These are phyloP conservation scores for Calycopis cecrops DNA, from an alignment of 1,140 invertebrate species.

Conservation along the genomic window DNA sequence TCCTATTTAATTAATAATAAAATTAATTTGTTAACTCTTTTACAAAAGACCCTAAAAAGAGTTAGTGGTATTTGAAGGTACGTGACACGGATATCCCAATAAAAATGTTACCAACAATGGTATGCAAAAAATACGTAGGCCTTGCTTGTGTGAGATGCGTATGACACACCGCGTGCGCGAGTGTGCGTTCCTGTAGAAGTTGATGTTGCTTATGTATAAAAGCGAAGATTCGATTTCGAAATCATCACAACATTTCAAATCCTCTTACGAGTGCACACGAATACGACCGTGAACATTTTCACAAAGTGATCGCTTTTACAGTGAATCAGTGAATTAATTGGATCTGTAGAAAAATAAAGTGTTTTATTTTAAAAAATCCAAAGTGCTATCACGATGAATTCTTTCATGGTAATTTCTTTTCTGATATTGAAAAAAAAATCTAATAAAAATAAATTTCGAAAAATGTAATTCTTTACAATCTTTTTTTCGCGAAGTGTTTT, in stretches of 20 bases:
- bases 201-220: slow-evolving; percentile 73
- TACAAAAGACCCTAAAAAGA: no score
- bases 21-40: no score
- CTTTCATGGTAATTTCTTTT: slow-evolving; percentile 42
- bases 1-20: no score
- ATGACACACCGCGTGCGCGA: slow-evolving; percentile 28
- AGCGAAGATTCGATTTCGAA: slow-evolving; percentile 70
- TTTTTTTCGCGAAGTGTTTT: no score
- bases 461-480: no score
- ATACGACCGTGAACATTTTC: slow-evolving; percentile 54
- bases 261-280: slow-evolving; percentile 61
- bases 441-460: no score
- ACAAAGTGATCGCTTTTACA: slow-evolving; percentile 49
- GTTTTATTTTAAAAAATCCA: slow-evolving; percentile 28
- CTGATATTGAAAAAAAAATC: neutral
- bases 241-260: slow-evolving; percentile 70
- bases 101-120: slow-evolving; percentile 48
- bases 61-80: slow-evolving; percentile 2
- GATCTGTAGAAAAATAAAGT: slow-evolving; percentile 46
- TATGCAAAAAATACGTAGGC: slow-evolving; percentile 53
- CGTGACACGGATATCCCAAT: slow-evolving; percentile 50
- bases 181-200: slow-evolving; percentile 44
- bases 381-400: slow-evolving; percentile 51
- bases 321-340: slow-evolving; percentile 47
- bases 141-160: slow-evolving; percentile 32